A percentile compares a stretch with the other conserved stretches of the same genome.
Evolutionary conservation across 2,113 vertebrate species (phyloP).

Genomic region (Xenus cinereus): DNA sequence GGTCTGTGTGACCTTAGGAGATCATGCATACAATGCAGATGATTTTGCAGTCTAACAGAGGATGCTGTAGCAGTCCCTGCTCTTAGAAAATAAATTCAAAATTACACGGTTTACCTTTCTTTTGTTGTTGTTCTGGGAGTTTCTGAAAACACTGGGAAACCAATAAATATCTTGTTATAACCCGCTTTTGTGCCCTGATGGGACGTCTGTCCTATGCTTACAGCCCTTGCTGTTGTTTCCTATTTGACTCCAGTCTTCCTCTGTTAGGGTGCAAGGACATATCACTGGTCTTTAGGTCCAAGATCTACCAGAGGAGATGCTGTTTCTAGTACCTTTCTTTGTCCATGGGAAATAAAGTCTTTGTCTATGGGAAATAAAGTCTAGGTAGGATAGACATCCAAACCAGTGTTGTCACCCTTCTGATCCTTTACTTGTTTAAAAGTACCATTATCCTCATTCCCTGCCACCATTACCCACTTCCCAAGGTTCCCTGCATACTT

Average conservation of each 20-base stretch:
- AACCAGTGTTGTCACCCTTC: neutral
- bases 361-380: neutral
- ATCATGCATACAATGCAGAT: neutral
- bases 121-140: neutral
- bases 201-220: rapidly evolving
- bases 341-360: neutral
- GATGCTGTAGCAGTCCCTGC: neutral
- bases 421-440: neutral
- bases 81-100: neutral
- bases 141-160: neutral
- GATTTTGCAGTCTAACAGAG: neutral
- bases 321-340: neutral
- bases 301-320: neutral
- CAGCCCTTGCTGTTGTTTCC: neutral
- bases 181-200: neutral
- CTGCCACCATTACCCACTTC: neutral
- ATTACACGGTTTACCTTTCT: neutral
- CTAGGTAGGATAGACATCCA: neutral
- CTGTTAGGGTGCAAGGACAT: neutral
- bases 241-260: neutral
- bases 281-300: neutral
- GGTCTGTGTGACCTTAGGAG: neutral
- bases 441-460: neutral
- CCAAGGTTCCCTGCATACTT: neutral
- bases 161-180: neutral